Evolutionary conservation across 2,888 invertebrate species (phyloP).

Genomic region (Pediacus dermestoides): DNA sequence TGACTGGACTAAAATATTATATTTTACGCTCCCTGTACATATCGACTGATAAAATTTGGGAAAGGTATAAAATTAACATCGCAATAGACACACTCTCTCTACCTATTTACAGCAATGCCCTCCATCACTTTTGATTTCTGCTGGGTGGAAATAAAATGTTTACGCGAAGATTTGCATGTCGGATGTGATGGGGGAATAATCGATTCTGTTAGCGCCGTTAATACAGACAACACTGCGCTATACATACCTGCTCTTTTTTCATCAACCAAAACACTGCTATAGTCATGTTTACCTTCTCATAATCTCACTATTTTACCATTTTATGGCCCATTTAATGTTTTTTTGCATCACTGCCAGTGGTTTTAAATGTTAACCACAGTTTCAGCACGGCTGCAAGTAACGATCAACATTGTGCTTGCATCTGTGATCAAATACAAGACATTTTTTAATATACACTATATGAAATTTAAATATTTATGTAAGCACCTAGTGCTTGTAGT

Average conservation of each 20-base stretch:
- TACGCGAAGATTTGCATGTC: constrained; percentile 17
- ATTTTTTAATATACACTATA: too few species aligned
- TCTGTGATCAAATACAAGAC: too few species aligned
- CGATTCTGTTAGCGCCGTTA: not conserved
- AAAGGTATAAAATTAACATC: constrained; percentile 53
- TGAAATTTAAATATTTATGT: too few species aligned
- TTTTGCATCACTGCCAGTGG: too few species aligned
- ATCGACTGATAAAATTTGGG: constrained; percentile 48
- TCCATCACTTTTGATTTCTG: too few species aligned
- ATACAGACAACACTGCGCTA: constrained; percentile 7
- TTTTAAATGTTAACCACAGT: too few species aligned
- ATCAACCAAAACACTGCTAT: constrained; percentile 1
- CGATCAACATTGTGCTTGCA: too few species aligned
- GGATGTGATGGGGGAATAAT: constrained; percentile 11
- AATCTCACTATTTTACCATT: not conserved
- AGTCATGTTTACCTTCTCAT: constrained; percentile 1
- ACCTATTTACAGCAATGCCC: too few species aligned
- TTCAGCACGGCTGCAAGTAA: too few species aligned
- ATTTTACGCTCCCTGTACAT: constrained; percentile 44
- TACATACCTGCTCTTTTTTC: constrained; percentile 2
- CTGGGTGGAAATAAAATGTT: too few species aligned
- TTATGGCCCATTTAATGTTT: constrained; percentile 12
- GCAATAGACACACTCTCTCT: not conserved
- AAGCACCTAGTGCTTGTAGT: too few species aligned
- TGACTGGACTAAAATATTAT: constrained; percentile 18